Conservation (phyloP, 2,888 invertebrate genomes). For the Trisateles emortualis region DNA sequence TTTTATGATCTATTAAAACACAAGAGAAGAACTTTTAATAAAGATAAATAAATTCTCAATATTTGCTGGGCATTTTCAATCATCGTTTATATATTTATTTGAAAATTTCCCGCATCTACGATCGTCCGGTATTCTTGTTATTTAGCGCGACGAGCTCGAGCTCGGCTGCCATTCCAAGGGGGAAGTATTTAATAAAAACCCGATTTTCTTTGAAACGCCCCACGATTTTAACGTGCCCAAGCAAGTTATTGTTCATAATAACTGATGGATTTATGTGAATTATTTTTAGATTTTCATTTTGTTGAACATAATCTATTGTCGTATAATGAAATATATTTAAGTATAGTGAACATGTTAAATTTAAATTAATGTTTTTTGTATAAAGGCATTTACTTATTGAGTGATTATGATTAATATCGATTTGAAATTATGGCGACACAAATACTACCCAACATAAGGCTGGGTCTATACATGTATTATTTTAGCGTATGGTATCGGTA, state of each 20-base stretch:
- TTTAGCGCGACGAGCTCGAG: constrained; percentile 54
- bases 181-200: constrained; percentile 62
- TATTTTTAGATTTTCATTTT: constrained; percentile 18
- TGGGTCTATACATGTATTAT: too few species aligned
- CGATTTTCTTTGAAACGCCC: constrained; percentile 57
- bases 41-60: constrained; percentile 41
- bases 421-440: too few species aligned
- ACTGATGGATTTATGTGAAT: constrained; percentile 40
- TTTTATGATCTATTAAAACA: not conserved
- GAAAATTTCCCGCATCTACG: constrained; percentile 56
- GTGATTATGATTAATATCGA: too few species aligned
- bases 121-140: constrained; percentile 56
- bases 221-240: constrained; percentile 52
- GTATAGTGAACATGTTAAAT: too few species aligned
- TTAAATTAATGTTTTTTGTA: too few species aligned
- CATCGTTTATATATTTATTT: constrained; percentile 60
- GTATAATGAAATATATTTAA: not conserved
- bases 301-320: not conserved
- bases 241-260: constrained; percentile 48
- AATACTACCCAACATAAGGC: too few species aligned
- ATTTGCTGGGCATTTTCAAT: constrained; percentile 45
- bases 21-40: constrained; percentile 1
- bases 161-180: constrained; percentile 50
- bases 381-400: too few species aligned
- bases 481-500: too few species aligned